Evolutionary conservation across 2,113 vertebrate species (phyloP), one percentile per base, ranked within the genome.

Genomic region (Atractosteus spatula): DNA sequence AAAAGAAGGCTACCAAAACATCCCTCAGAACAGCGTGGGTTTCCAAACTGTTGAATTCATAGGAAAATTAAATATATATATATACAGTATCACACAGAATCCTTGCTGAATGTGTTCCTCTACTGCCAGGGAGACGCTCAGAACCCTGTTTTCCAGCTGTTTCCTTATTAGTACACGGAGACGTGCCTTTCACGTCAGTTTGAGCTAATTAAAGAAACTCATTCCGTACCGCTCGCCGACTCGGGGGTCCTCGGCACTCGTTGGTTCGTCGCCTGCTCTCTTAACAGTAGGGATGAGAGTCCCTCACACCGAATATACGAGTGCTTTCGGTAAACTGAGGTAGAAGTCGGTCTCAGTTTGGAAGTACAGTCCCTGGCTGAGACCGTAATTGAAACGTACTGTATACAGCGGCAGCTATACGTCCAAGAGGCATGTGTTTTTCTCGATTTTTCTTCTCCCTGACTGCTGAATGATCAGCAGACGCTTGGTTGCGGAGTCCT

Each of bases 21-120:
- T 59, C 57, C 12, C 57, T 29, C 57, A 59, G 57, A 59, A 59
- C 57, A n/a, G 57, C 14, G 57, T 59, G 5, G 57, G 57, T 13
- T 5, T n/a, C 57, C 13, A 16, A 13, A 59, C n/a, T 59, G 57
- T 59, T 59, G 12, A 13, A n/a, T 59, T 59, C 14, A 59, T 8
- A 59, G 57, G 57, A 59, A n/a, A 6, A 59, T 59, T 13, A 59
- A 16, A 59, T 13, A 16, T 29, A 29, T 29, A 29, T 29, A 59
- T 6, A 10, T 51, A 51, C 47, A 7, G 47, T 51, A n/a, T 59
- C 57, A 59, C 57, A 59, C n/a, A 16, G 11, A n/a, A 5, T 13
- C 57, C 14, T 59, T 59, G 57, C 57, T 59, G 57, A 59, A 59
- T 59, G 57, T 59, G 57, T 59, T 59, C 57, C 57, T 59, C 11